phyloP scores from a whole-genome alignment of 2,888 invertebrate species.

The Brachyptera risi region DNA sequence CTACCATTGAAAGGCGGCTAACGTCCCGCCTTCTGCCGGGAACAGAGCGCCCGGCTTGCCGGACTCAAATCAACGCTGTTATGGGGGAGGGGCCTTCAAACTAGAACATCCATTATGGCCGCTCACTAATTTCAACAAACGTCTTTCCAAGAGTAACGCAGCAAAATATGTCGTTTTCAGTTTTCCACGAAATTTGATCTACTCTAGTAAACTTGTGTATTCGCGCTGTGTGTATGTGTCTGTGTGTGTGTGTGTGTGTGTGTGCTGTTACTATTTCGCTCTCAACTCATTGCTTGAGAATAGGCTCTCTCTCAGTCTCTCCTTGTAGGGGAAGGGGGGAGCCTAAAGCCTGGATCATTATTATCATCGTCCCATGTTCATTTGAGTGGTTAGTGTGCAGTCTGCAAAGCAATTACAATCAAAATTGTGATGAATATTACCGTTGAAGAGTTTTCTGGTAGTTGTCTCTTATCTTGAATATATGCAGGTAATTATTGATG shows the following conservation, averaged over 20 bases:
- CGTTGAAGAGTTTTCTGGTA: background rate
- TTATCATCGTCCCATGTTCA: too few species aligned
- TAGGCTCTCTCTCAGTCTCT: too few species aligned
- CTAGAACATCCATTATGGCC: conserved; percentile 7
- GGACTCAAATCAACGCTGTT: background rate
- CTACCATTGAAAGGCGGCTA: background rate
- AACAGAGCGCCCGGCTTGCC: background rate
- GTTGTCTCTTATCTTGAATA: background rate
- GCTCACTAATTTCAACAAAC: background rate
- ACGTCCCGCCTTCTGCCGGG: background rate
- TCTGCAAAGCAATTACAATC: too few species aligned
- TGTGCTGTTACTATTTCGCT: too few species aligned
- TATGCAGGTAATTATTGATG: background rate
- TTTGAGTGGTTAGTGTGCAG: too few species aligned
- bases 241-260: too few species aligned
- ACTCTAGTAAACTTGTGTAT: too few species aligned
- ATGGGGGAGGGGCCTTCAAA: background rate
- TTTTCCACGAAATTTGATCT: background rate
- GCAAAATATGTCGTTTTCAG: background rate
- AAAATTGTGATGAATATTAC: background rate
- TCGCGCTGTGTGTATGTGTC: too few species aligned
- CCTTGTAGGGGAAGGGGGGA: too few species aligned
- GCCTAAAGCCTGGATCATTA: too few species aligned
- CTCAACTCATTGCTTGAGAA: too few species aligned
- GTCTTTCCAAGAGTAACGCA: background rate